These are phyloP conservation scores for Thalassaphorura encarpata DNA, from an alignment of 1,140 invertebrate species.

Conservation along the genomic window DNA sequence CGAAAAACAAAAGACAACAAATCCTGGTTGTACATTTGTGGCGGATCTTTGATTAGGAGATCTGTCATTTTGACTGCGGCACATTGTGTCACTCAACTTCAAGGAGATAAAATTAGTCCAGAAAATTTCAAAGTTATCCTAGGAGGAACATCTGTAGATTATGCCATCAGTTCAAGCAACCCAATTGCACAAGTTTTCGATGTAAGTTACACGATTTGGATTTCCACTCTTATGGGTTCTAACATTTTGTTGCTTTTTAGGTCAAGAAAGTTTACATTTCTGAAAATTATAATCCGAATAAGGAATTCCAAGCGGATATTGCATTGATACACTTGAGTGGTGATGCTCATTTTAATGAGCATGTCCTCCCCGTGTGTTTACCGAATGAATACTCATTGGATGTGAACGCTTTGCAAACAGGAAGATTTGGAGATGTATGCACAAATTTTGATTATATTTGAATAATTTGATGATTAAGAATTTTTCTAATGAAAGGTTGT, in stretches of 20 bases:
- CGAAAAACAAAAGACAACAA: neutral
- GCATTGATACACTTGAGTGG: neutral
- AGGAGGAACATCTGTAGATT: neutral
- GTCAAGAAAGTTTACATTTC: neutral
- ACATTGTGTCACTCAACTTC: neutral
- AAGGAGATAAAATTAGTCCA: neutral
- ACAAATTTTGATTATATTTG: neutral
- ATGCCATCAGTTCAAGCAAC: neutral
- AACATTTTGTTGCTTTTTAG: no score
- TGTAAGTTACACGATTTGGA: no score
- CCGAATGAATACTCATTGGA: conserved; percentile 2
- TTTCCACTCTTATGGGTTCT: no score
- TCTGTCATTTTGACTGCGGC: neutral
- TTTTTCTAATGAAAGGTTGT: neutral
- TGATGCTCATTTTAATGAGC: neutral
- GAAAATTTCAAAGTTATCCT: neutral
- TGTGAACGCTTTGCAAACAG: conserved; percentile 1
- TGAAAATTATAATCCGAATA: conserved; percentile 1
- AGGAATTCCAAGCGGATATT: conserved; percentile 3
- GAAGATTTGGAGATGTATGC: neutral
- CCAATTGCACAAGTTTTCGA: neutral
- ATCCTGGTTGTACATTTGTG: neutral
- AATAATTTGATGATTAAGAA: neutral
- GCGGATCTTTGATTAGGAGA: conserved; percentile 1
- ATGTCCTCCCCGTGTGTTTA: neutral